phyloP scores from a whole-genome alignment of 2,113 vertebrate species.

The Tetrao urogallus region DNA sequence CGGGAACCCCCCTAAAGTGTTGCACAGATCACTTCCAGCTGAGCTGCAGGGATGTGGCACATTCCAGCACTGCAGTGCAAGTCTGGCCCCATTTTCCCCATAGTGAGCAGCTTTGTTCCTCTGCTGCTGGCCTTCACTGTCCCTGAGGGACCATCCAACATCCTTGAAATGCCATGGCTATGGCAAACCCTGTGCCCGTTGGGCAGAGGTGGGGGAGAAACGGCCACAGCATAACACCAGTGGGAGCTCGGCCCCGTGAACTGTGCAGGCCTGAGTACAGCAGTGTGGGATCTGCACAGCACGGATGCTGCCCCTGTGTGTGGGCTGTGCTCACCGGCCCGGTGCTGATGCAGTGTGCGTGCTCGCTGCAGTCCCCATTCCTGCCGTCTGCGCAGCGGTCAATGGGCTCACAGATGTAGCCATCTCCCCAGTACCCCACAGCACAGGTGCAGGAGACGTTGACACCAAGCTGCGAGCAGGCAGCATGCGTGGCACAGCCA shows the following conservation, averaged over 20 bases:
- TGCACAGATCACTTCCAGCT: background rate
- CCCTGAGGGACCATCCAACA: background rate
- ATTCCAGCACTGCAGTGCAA: background rate
- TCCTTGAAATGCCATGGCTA: background rate
- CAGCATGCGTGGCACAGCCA: conserved; percentile 16
- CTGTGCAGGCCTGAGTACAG: too few relatives aligned
- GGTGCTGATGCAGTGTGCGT: conserved; percentile 58
- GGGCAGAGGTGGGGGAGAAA: background rate
- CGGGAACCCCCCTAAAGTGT: background rate
- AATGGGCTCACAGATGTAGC: conserved; percentile 45
- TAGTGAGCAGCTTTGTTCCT: background rate
- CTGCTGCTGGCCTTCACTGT: background rate
- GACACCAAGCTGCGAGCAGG: background rate
- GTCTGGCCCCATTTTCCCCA: background rate
- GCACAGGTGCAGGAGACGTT: conserved; percentile 43
- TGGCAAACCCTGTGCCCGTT: background rate
- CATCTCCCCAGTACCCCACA: background rate
- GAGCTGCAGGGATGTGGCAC: accelerated
- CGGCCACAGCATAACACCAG: background rate
- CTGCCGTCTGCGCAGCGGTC: conserved; percentile 31
- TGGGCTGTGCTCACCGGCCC: conserved; percentile 38
- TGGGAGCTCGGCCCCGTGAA: too few relatives aligned
- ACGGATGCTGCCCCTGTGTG: background rate
- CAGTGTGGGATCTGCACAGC: too few relatives aligned
- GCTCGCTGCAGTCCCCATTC: conserved; percentile 63